Base-by-base conservation (phyloP, 2,113 vertebrate genomes). In the Pollachius pollachius region DNA sequence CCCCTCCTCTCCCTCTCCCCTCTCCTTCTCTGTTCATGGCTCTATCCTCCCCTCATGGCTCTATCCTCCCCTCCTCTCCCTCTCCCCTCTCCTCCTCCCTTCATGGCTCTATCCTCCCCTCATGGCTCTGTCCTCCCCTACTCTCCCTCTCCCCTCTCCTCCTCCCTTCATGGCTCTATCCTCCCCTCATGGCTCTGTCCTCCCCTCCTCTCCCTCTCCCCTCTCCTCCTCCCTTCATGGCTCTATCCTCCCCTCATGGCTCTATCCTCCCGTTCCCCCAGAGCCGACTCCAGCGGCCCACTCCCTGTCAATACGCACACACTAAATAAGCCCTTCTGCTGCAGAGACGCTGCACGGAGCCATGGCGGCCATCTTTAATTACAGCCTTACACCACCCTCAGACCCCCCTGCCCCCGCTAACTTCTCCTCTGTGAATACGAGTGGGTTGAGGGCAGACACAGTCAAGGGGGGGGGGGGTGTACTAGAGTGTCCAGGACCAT, bases 331-430 rank as follows among this genome's bases (percentile, higher is more conserved):
- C 84, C 87, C 68, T 59, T 77, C 81, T 83, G 81, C 6, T 80
- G 75, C 77, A 60, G 59, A 72, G 78, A 87, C 70, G 88, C 89
- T 89, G 89, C 89, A 82, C 61, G 56, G 67, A 76, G 57, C 81
- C 82, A 72, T 72, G 77, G 74, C 81, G 76, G 85, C 87, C 87
- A 90, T 90, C 83, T 90, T 90, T 90, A 90, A 90, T 90, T 89
- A 90, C 80, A 85, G 86, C 85, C 86, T 86, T 34, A 76, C 30
- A 34, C 6, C 30, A 7, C 30, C 30, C 30, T 34, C 30, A 34
- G 30, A 34, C 6, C 4, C 30, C 30, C 30, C 30, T 7, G 4
- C 84, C 73, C 3, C 89, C 86, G 78, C 86, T 87, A 74, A 23
- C 82, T 84, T 85, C 80, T 81, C 67, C 72, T 72, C 3, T 52